phyloP scores from a whole-genome alignment of 2,797 vertebrate genomes.

The Tenualosa ilisha region DNA sequence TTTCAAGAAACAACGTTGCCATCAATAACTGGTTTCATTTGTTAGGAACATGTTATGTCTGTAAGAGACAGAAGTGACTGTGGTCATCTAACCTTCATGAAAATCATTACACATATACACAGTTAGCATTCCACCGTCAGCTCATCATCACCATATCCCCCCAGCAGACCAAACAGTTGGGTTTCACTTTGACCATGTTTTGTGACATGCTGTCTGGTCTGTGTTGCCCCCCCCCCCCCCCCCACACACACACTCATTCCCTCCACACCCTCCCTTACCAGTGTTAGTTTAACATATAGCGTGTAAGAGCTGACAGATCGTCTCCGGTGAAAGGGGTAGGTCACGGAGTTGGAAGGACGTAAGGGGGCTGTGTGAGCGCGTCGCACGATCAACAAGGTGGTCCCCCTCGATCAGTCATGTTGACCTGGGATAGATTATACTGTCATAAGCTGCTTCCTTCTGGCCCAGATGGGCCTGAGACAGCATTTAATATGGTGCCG shows the following conservation, averaged over 20 bases:
- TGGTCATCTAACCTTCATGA: neutral
- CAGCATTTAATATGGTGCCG: constrained; percentile 35
- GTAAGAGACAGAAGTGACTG: neutral
- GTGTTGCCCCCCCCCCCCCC: neutral
- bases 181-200: constrained; percentile 15
- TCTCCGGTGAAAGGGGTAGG: constrained; percentile 26
- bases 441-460: constrained; percentile 44
- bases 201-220: constrained; percentile 19
- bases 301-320: constrained; percentile 39
- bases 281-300: constrained; percentile 31
- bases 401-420: constrained; percentile 53
- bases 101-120: neutral
- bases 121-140: neutral
- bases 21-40: neutral
- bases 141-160: constrained; percentile 3
- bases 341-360: constrained; percentile 22
- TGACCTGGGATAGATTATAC: constrained; percentile 47
- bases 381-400: constrained; percentile 40
- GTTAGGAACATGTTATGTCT: neutral
- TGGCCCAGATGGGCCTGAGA: constrained; percentile 37
- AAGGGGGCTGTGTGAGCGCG: constrained; percentile 13
- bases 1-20: neutral
- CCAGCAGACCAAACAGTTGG: neutral
- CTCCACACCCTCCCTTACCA: neutral
- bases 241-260: neutral